Conservation (phyloP, 2,113 vertebrate species). For the Ginglymostoma cirratum region DNA sequence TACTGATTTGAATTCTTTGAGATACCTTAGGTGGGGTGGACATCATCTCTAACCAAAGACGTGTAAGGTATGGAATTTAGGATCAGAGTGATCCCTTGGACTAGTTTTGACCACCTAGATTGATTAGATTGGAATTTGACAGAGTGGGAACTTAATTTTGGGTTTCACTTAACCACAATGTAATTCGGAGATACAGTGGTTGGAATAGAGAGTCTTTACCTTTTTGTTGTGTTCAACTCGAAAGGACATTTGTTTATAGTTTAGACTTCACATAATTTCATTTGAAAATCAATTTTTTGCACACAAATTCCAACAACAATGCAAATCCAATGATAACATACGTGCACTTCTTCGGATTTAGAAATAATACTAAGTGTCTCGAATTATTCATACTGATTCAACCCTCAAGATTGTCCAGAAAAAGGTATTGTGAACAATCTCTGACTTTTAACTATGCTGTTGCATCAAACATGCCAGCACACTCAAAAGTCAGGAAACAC, state of each 20-base stretch:
- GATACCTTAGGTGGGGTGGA: too few relatives aligned
- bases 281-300: not conserved
- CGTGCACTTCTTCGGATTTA: not conserved
- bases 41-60: too few relatives aligned
- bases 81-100: too few relatives aligned
- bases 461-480: not conserved
- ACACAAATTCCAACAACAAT: not conserved
- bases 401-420: not conserved
- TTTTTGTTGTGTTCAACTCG: not conserved
- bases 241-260: too few relatives aligned
- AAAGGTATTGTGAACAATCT: not conserved
- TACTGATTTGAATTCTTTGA: too few relatives aligned
- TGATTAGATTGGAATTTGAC: not conserved
- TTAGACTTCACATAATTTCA: not conserved
- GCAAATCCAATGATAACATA: not conserved
- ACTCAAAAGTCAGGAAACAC: not conserved
- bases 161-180: not conserved
- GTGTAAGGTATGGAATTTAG: too few relatives aligned
- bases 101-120: not conserved
- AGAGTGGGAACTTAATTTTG: not conserved
- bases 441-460: not conserved
- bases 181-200: too few relatives aligned
- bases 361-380: not conserved
- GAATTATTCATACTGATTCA: not conserved
- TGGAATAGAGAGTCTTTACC: not conserved